Conservation (phyloP, 2,113 vertebrate species). For the Lophius piscatorius region DNA sequence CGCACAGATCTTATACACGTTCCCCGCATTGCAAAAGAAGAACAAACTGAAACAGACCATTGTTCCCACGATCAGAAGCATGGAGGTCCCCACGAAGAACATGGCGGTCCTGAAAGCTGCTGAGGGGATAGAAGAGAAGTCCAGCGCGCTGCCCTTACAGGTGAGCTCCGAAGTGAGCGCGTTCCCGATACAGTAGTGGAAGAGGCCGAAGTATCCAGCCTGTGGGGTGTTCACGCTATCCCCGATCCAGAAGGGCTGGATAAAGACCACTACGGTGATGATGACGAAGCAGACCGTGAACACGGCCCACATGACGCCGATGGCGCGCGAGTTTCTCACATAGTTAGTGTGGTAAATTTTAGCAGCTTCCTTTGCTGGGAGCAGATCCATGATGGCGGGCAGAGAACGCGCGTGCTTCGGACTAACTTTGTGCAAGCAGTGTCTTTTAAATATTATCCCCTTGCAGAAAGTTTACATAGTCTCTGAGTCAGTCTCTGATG, state of each 20-base stretch:
- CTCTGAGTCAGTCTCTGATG: background rate
- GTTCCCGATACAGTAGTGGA: constrained; percentile 96
- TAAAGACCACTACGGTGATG: constrained; percentile 92
- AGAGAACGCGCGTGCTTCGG: too few relatives aligned
- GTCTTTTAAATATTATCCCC: too few relatives aligned
- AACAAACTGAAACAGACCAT: constrained; percentile 93
- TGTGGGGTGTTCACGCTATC: constrained; percentile 95
- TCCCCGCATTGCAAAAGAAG: constrained; percentile 92
- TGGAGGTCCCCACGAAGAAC: constrained; percentile 91
- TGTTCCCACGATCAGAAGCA: constrained; percentile 91
- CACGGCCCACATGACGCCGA: constrained; percentile 94
- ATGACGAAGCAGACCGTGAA: constrained; percentile 95
- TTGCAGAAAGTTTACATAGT: background rate
- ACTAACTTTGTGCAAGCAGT: too few relatives aligned
- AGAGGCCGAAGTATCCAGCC: constrained; percentile 96
- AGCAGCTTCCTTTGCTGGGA: constrained; percentile 94
- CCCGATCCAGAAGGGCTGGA: constrained; percentile 98
- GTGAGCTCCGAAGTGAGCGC: constrained; percentile 91
- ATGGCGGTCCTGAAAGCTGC: constrained; percentile 94
- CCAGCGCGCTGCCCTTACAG: constrained; percentile 91
- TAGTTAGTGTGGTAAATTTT: constrained; percentile 98
- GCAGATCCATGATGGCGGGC: constrained; percentile 82
- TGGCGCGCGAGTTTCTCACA: constrained; percentile 92
- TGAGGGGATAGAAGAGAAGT: constrained; percentile 92
- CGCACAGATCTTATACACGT: constrained; percentile 92